Base-by-base conservation (phyloP, 2,888 invertebrate species). In the Caenorhabditis virilis region DNA sequence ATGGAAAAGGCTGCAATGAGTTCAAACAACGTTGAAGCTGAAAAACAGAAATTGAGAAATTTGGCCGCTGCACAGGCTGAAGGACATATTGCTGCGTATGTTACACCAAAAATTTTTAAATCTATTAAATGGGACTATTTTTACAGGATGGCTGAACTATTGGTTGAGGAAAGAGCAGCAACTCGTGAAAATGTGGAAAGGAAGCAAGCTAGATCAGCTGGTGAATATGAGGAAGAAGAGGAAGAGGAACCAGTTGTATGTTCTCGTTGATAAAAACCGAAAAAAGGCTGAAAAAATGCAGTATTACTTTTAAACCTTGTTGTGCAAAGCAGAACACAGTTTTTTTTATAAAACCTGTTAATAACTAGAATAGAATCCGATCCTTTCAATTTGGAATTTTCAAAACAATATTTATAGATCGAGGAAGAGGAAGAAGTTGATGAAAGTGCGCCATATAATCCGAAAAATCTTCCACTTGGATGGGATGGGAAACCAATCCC, bases 101-200 rank as follows among this genome's bases (percentile, higher is more conserved):
- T 36, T 36, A 9, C 30, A 30, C 13, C 30, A 30, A 30, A 30
- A 30, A 30, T 30, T 13, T 30, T 13, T 6, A 30, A 9, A 9
- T 30, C 30, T n/a, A n/a, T n/a, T n/a, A n/a, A 6, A 30, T 30
- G 30, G 13, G 30, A 9, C 13, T 30, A 30, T 49, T 30, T 30
- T 60, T 74, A 70, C 27, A 75, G 76, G 5, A 39, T 81, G 20
- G 67, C 76, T 18, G 74, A 76, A 16, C 52, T 81, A 46, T 43
- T 82, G 20, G 43, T 83, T 27, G 89, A 91, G 64, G 93, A 95
- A 77, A 88, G 97, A 42, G 88, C 89, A 3, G 90, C 93, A 0
- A 97, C 97, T 0, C 92, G 93, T 80, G 98, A 99, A 85, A 98
- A 99, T 85, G 97, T 98, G 3, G 95, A 97, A 81, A 88, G 98